phyloP scores from a whole-genome alignment of 2,113 vertebrate genomes.

The Hydrolagus affinis region DNA sequence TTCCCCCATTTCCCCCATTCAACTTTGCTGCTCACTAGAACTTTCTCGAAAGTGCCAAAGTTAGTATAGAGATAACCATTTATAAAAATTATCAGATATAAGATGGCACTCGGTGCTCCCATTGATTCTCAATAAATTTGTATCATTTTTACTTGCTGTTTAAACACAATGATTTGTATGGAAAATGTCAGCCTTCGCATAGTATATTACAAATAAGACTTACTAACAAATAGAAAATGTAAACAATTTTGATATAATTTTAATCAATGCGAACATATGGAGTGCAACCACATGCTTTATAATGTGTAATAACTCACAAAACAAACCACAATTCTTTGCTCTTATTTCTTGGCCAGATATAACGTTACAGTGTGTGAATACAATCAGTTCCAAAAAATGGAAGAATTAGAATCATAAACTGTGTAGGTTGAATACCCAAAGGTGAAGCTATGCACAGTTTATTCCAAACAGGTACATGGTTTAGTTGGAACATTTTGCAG shows the following conservation, averaged over 20 bases:
- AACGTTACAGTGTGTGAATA: background rate
- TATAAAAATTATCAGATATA: background rate
- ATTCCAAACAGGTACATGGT: background rate
- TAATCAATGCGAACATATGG: background rate
- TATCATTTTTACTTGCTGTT: too few relatives aligned
- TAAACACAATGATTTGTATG: too few relatives aligned
- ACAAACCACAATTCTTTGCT: background rate
- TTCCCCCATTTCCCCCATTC: too few relatives aligned
- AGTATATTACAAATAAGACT: background rate
- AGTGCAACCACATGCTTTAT: background rate
- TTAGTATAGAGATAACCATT: background rate
- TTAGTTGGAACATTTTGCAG: background rate
- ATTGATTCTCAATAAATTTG: too few relatives aligned
- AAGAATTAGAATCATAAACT: background rate
- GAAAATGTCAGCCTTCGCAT: too few relatives aligned
- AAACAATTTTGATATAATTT: background rate
- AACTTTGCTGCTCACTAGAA: background rate
- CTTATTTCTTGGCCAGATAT: background rate
- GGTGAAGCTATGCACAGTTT: background rate
- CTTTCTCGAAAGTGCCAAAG: background rate
- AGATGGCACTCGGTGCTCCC: background rate
- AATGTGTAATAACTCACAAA: background rate
- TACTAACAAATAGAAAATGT: background rate
- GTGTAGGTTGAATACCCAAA: background rate
- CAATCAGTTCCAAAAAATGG: background rate